These are phyloP conservation scores for Cataglyphis altisquamis DNA, from an alignment of 2,888 invertebrate species.

Conservation along the genomic window DNA sequence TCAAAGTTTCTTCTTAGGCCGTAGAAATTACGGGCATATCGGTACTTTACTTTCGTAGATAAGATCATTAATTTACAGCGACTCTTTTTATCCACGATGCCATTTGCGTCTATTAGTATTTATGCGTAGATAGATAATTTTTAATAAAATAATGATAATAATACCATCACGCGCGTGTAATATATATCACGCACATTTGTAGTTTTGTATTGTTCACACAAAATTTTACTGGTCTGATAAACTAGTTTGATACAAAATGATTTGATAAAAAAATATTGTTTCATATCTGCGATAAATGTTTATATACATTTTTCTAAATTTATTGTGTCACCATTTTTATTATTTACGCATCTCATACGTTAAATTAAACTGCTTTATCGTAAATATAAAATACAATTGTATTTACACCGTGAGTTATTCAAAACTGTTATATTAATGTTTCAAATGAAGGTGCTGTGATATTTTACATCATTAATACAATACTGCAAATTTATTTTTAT, in stretches of 20 bases:
- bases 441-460: conserved; percentile 20
- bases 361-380: conserved; percentile 31
- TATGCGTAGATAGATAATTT: neutral
- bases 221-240: neutral
- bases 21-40: conserved; percentile 57
- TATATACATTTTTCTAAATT: conserved; percentile 35
- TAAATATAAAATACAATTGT: conserved; percentile 47
- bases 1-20: conserved; percentile 67
- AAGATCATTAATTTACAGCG: conserved; percentile 50
- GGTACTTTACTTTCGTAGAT: conserved; percentile 52
- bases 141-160: conserved; percentile 14
- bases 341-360: conserved; percentile 8
- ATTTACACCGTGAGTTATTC: conserved; percentile 12
- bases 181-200: neutral
- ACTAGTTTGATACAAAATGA: no score
- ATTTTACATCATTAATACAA: conserved; percentile 31
- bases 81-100: conserved; percentile 36
- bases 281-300: conserved; percentile 32
- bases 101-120: conserved; percentile 41
- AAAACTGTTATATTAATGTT: conserved; percentile 34
- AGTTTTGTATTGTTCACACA: conserved; percentile 10
- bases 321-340: conserved; percentile 30
- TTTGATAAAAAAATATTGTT: conserved; percentile 28
- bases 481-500: conserved; percentile 37
- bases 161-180: neutral